Conservation (phyloP, 2,888 invertebrate genomes). For the Aphidoletes aphidimyza region DNA sequence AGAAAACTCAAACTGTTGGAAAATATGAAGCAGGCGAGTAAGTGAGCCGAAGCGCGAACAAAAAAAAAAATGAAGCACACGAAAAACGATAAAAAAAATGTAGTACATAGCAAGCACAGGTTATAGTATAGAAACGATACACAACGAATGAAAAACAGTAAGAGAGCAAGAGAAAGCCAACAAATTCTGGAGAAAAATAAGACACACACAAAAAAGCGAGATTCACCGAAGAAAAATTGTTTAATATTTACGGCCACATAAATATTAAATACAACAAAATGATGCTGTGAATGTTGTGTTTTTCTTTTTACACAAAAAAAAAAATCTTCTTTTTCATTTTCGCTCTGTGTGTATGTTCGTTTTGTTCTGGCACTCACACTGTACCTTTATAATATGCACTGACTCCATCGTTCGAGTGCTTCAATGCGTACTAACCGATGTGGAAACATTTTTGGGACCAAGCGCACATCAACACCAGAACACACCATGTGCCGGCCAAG, state of each 20-base stretch:
- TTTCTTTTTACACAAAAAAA: slow-evolving; percentile 44
- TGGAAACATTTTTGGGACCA: slow-evolving; percentile 23
- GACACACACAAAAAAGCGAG: background rate
- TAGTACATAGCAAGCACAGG: background rate
- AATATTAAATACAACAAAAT: slow-evolving; percentile 53
- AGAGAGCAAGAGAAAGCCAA: background rate
- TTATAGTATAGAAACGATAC: background rate
- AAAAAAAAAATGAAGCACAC: background rate
- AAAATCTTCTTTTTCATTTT: background rate
- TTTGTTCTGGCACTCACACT: background rate
- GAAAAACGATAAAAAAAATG: background rate
- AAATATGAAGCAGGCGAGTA: background rate
- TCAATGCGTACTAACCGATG: slow-evolving; percentile 24
- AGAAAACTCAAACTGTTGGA: too few species aligned
- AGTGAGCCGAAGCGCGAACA: background rate
- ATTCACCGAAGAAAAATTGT: slow-evolving; percentile 52
- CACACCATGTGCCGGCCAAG: slow-evolving; percentile 25
- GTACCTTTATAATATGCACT: background rate
- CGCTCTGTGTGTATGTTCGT: background rate
- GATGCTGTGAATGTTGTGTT: slow-evolving; percentile 45
- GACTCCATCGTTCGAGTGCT: background rate
- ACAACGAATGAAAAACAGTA: background rate
- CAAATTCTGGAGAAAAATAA: background rate
- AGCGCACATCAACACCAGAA: too few species aligned
- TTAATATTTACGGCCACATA: slow-evolving; percentile 52